Percentiles rank a stretch among this genome's conserved stretches.
Conservation (phyloP, 2,113 vertebrate genomes). For the Siniperca chuatsi region DNA sequence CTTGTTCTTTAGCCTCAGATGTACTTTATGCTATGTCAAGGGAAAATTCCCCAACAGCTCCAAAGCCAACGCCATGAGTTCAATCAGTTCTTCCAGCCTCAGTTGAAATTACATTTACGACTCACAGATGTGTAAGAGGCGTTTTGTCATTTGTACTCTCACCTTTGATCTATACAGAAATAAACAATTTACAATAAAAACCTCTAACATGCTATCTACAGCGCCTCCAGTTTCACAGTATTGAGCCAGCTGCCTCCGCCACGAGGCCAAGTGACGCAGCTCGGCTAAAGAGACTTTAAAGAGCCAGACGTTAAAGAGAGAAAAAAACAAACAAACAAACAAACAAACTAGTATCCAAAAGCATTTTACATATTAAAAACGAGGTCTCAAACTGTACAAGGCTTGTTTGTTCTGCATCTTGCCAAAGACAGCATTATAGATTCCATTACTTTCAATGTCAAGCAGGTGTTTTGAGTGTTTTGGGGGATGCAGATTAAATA, state of each 20-base stretch:
- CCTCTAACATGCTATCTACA: conserved; percentile 84
- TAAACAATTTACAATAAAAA: conserved; percentile 82
- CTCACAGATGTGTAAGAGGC: conserved; percentile 65
- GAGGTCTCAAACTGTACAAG: conserved; percentile 82
- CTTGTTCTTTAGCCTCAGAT: conserved; percentile 59
- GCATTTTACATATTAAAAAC: conserved; percentile 82
- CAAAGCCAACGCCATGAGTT: conserved; percentile 38
- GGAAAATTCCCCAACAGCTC: conserved; percentile 42
- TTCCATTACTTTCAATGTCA: conserved; percentile 71
- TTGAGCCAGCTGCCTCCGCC: conserved; percentile 77
- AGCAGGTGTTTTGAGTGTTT: conserved; percentile 66
- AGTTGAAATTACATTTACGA: conserved; percentile 62
- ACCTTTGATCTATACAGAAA: conserved; percentile 83
- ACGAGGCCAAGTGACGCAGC: conserved; percentile 68
- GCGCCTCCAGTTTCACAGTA: conserved; percentile 88
- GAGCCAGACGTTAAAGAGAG: conserved; percentile 65
- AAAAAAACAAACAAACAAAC: conserved; percentile 28
- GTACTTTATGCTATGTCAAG: conserved; percentile 32
- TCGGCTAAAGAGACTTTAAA: conserved; percentile 77
- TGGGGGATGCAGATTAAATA: conserved; percentile 75
- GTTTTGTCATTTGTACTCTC: conserved; percentile 76
- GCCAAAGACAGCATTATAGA: conserved; percentile 72
- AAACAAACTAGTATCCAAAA: conserved; percentile 73
- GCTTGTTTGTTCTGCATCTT: conserved; percentile 80
- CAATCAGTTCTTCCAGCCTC: conserved; percentile 57